These are phyloP conservation scores for Drosophila tani DNA, from an alignment of 1,140 invertebrate species.

Conservation along the genomic window DNA sequence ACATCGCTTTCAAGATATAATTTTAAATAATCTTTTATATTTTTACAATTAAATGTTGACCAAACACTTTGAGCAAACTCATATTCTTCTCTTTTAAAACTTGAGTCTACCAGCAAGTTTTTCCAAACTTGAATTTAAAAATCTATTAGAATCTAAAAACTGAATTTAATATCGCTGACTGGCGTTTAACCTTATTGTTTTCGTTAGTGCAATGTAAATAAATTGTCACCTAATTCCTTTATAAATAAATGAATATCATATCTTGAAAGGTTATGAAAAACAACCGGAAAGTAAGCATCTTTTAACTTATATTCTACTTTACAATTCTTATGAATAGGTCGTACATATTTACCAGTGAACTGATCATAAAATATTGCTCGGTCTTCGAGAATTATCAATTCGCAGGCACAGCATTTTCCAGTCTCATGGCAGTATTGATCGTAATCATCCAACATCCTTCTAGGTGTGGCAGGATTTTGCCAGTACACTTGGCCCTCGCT, in stretches of 20 bases:
- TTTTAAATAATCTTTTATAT: too few relatives aligned
- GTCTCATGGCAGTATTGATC: too few relatives aligned
- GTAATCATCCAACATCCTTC: too few relatives aligned
- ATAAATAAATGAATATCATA: slow-evolving; percentile 10
- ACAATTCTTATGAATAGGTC: background rate
- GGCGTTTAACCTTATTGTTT: too few relatives aligned
- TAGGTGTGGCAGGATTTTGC: too few relatives aligned
- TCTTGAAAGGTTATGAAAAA: background rate
- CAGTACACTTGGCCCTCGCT: too few relatives aligned
- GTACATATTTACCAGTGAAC: background rate
- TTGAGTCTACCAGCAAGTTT: background rate
- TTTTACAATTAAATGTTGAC: too few relatives aligned
- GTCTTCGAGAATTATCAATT: background rate
- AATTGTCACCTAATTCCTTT: background rate
- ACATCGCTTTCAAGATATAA: too few relatives aligned
- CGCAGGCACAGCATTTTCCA: too few relatives aligned
- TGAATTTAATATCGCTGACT: too few relatives aligned
- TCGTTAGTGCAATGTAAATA: background rate
- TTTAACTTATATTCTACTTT: background rate
- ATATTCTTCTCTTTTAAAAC: background rate
- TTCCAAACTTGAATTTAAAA: background rate
- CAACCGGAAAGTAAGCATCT: background rate
- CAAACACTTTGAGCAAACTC: too few relatives aligned
- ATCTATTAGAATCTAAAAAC: too few relatives aligned
- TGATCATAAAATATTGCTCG: background rate